phyloP scores from a whole-genome alignment of 2,797 vertebrate species.

The Schizopygopsis pylzovi region DNA sequence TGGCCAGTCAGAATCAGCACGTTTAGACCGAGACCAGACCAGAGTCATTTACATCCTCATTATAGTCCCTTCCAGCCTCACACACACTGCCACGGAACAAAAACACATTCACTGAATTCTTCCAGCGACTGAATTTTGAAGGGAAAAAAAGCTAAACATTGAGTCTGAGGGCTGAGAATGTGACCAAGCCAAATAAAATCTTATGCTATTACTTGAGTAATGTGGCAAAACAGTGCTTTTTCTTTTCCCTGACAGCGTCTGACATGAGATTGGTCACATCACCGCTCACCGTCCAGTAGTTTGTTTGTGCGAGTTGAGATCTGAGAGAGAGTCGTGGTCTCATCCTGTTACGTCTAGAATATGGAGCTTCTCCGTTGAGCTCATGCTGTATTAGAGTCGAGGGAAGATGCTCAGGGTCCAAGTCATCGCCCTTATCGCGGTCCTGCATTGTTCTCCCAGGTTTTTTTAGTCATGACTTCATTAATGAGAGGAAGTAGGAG shows the following conservation, averaged over 20 bases:
- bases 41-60: slow-evolving; percentile 60
- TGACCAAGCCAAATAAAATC: slow-evolving; percentile 7
- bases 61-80: slow-evolving; percentile 45
- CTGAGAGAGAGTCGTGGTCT: slow-evolving; percentile 16
- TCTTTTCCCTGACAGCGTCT: slow-evolving; percentile 17
- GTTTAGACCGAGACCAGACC: slow-evolving; percentile 57
- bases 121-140: slow-evolving; percentile 1
- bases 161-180: not conserved
- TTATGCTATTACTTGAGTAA: slow-evolving; percentile 21
- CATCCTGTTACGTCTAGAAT: slow-evolving; percentile 50
- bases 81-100: slow-evolving; percentile 35
- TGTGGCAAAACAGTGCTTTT: slow-evolving; percentile 19
- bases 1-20: slow-evolving; percentile 56
- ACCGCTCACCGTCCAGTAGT: not conserved
- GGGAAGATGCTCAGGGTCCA: slow-evolving; percentile 38
- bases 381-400: slow-evolving; percentile 24
- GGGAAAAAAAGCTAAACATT: not conserved
- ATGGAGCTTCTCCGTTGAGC: not conserved
- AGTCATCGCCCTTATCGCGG: slow-evolving; percentile 49
- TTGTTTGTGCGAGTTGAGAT: slow-evolving; percentile 18
- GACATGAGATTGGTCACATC: slow-evolving; percentile 42
- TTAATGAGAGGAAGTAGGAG: slow-evolving; percentile 64
- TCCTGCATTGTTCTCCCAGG: slow-evolving; percentile 58
- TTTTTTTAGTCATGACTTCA: slow-evolving; percentile 58
- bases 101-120: slow-evolving; percentile 38